Evolutionary conservation across 2,888 invertebrate genomes (phyloP).

Genomic region (Chymomyza caudatula): DNA sequence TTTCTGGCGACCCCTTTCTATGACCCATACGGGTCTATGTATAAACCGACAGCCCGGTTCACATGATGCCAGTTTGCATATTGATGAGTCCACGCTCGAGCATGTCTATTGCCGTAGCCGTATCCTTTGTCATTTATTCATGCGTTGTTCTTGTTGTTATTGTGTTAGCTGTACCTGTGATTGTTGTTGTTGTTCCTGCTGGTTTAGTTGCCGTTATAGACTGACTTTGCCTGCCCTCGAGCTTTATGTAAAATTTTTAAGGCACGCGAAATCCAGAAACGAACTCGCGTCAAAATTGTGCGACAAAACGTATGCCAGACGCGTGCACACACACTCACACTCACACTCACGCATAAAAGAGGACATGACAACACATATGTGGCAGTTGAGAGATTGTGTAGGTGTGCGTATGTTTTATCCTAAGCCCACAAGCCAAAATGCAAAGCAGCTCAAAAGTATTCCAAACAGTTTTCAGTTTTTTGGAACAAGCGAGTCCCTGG

Average conservation of each 20-base stretch:
- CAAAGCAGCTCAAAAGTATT: conserved; percentile 69
- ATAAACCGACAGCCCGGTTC: conserved; percentile 9
- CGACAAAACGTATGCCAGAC: conserved; percentile 63
- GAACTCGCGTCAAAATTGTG: conserved; percentile 54
- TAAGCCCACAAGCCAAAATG: conserved; percentile 66
- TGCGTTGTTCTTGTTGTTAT: neutral
- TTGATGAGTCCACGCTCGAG: conserved; percentile 51
- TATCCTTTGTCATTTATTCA: neutral
- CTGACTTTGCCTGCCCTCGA: neutral
- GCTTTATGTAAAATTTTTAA: neutral
- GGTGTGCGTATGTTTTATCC: conserved; percentile 8
- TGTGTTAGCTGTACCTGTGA: conserved; percentile 4
- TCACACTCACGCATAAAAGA: neutral
- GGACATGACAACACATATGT: neutral
- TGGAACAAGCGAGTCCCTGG: neutral
- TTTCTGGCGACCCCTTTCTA: conserved; percentile 18
- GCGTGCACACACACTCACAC: neutral
- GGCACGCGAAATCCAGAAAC: neutral
- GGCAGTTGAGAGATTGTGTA: neutral
- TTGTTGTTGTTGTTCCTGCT: neutral
- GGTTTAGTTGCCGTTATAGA: neutral
- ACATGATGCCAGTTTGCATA: conserved; percentile 50
- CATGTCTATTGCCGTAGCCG: neutral
- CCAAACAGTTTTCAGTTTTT: conserved; percentile 49
- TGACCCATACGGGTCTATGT: neutral